Conservation (phyloP, 2,797 vertebrate species). For the Podarcis lilfordi region DNA sequence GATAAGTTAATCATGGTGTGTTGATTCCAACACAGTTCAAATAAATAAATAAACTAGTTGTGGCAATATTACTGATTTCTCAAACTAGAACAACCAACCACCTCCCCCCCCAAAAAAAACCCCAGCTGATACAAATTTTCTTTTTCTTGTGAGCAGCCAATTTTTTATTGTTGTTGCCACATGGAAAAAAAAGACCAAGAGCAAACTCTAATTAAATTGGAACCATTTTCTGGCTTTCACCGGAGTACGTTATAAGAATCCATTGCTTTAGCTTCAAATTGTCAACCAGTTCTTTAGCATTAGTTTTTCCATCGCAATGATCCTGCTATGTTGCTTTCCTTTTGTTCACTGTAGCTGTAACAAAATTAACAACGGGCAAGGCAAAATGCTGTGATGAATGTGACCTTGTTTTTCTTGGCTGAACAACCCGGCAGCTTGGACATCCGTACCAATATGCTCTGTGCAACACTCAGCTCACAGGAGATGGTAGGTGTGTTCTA, state of each 20-base stretch:
- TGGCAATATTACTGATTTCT: background rate
- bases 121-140: background rate
- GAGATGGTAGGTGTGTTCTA: no score
- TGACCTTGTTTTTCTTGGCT: background rate
- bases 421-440: background rate
- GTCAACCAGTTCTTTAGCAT: constrained; percentile 29
- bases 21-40: background rate
- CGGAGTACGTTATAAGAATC: constrained; percentile 27
- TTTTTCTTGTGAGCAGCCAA: background rate
- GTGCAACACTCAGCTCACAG: background rate
- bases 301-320: constrained; percentile 18
- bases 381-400: background rate
- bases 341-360: constrained; percentile 3
- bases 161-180: background rate
- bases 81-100: background rate
- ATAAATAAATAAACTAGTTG: background rate
- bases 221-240: constrained; percentile 6
- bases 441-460: background rate
- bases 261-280: background rate
- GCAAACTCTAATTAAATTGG: constrained; percentile 1
- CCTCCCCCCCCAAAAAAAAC: no score
- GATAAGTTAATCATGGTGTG: no score
- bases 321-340: constrained; percentile 6
- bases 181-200: constrained; percentile 14
- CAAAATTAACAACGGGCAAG: constrained; percentile 8